These are phyloP conservation scores for Thalassoma bifasciatum DNA, from an alignment of 2,113 vertebrate genomes.

Conservation along the genomic window DNA sequence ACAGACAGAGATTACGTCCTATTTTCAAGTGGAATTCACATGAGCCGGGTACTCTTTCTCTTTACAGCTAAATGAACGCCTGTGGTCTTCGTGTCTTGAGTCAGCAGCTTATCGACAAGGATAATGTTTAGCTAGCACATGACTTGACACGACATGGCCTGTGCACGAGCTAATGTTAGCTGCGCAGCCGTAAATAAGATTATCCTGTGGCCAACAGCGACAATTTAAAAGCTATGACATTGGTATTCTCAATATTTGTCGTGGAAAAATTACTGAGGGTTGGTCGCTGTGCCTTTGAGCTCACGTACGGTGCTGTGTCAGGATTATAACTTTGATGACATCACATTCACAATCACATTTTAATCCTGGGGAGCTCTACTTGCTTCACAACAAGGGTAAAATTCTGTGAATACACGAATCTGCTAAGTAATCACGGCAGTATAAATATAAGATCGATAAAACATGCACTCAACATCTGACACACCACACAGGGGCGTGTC, in stretches of 20 bases:
- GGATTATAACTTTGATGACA: background rate
- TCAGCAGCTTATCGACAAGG: conserved; percentile 13
- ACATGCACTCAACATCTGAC: no score
- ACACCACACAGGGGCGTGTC: no score
- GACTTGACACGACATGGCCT: conserved; percentile 76
- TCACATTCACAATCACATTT: no score
- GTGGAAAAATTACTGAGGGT: background rate
- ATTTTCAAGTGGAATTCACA: conserved; percentile 29
- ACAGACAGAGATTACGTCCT: conserved; percentile 1
- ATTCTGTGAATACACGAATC: no score
- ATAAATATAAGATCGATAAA: no score
- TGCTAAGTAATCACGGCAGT: no score
- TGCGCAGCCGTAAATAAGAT: conserved; percentile 51
- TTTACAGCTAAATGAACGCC: background rate
- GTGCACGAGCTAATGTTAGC: conserved; percentile 69
- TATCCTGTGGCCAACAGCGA: conserved; percentile 3
- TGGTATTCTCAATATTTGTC: background rate
- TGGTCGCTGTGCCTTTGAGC: background rate
- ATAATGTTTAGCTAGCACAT: conserved; percentile 64
- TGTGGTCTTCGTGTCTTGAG: background rate
- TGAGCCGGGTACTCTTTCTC: conserved; percentile 56
- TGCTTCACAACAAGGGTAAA: no score
- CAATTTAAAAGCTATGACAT: background rate
- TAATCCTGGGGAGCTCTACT: no score
- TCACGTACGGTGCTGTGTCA: background rate